Evolutionary conservation across 2,888 invertebrate species (phyloP).

Genomic region (Chrysodeixis includens): DNA sequence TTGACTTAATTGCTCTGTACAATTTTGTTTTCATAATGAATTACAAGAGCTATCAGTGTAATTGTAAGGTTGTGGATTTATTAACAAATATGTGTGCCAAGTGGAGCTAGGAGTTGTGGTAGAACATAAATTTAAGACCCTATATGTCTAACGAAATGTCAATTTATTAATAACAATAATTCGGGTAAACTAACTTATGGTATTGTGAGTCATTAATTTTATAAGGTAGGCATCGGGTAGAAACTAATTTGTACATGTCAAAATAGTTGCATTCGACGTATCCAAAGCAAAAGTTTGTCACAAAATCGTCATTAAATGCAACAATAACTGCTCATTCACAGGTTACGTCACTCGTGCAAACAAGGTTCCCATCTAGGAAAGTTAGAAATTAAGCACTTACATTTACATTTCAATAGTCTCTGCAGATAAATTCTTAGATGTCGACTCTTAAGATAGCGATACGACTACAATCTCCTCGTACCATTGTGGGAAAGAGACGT

Average conservation of each 20-base stretch:
- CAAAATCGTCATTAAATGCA: too few relatives aligned
- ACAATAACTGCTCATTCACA: neutral
- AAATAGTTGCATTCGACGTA: too few relatives aligned
- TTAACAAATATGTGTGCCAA: slow-evolving; percentile 46
- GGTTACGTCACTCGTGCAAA: neutral
- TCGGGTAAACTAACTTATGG: too few relatives aligned
- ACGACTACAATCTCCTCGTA: too few relatives aligned
- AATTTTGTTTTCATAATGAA: slow-evolving; percentile 67
- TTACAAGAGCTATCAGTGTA: slow-evolving; percentile 56
- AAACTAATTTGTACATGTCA: too few relatives aligned
- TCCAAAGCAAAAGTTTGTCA: too few relatives aligned
- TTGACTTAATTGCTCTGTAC: slow-evolving; percentile 74
- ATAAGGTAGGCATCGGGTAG: too few relatives aligned
- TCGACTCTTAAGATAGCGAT: slow-evolving; percentile 11
- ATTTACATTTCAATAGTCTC: neutral
- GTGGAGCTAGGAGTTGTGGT: slow-evolving; percentile 27
- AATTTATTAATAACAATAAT: too few relatives aligned
- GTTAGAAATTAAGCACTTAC: neutral
- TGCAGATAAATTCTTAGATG: neutral
- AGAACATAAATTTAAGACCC: neutral
- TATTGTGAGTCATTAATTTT: too few relatives aligned
- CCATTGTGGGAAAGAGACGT: too few relatives aligned
- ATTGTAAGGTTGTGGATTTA: slow-evolving; percentile 49
- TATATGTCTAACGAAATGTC: neutral
- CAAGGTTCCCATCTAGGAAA: neutral